Evolutionary conservation across 2,113 vertebrate genomes (phyloP).

Genomic region (Gnathonemus longibarbis): DNA sequence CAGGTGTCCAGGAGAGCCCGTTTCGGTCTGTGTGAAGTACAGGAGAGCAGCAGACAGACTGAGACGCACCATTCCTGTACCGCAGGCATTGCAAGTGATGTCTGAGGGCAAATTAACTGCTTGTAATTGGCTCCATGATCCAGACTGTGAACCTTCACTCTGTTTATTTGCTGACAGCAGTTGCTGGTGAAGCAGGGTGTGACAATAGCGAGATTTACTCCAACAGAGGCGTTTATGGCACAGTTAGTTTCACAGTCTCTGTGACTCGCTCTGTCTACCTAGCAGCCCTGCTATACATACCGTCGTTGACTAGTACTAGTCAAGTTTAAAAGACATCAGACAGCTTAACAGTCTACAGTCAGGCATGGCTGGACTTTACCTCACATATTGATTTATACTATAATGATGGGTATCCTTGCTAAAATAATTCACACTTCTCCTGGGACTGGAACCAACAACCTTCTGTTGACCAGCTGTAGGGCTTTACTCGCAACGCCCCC

Average conservation of each 20-base stretch:
- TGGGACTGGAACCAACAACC: conserved; percentile 1
- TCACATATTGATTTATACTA: neutral
- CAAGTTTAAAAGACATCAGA: neutral
- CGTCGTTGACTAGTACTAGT: neutral
- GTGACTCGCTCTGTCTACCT: neutral
- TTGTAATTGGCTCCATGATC: neutral
- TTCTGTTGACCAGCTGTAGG: neutral
- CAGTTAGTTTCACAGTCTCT: neutral
- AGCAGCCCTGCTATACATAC: neutral
- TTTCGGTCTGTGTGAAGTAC: conserved; percentile 39
- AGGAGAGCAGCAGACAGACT: neutral
- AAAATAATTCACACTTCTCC: neutral
- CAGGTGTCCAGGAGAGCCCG: conserved; percentile 56
- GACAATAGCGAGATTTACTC: neutral
- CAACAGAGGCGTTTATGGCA: neutral
- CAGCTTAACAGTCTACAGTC: neutral
- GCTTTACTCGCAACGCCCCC: neutral
- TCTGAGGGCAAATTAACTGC: neutral
- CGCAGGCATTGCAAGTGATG: neutral
- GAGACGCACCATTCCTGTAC: neutral
- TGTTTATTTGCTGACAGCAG: neutral
- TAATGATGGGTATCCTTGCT: neutral
- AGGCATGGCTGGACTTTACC: neutral
- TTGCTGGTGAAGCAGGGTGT: neutral
- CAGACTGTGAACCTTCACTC: neutral